Percentiles rank a stretch among this genome's conserved stretches.
These are phyloP conservation scores for Diadema setosum DNA, from an alignment of 35 echinoderm and acorn worm genomes.

Conservation along the genomic window DNA sequence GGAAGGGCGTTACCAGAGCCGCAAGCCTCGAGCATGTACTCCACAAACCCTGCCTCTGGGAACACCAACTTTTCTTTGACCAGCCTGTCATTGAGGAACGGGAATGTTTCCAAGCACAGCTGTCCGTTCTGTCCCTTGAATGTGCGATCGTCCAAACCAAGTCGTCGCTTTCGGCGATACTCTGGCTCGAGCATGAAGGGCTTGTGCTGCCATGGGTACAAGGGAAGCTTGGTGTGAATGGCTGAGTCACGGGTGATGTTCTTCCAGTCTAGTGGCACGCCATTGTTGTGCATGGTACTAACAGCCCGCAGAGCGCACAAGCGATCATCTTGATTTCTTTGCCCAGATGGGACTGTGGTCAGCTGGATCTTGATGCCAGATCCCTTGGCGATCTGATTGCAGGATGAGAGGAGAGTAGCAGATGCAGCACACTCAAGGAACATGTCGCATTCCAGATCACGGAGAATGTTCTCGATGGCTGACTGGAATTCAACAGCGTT, in stretches of 20 bases:
- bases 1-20: background rate
- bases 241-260: constrained; percentile 56
- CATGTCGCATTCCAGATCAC: constrained; percentile 35
- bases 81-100: constrained; percentile 58
- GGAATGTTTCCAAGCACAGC: constrained; percentile 64
- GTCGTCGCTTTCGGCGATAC: constrained; percentile 59
- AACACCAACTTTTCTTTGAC: constrained; percentile 43
- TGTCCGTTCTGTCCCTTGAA: constrained; percentile 80
- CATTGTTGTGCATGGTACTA: constrained; percentile 37
- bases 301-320: constrained; percentile 40
- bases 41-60: constrained; percentile 60
- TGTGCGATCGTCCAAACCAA: constrained; percentile 78
- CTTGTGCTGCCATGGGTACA: constrained; percentile 86
- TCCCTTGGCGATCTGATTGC: constrained; percentile 65
- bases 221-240: constrained; percentile 44
- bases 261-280: constrained; percentile 63
- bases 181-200: constrained; percentile 69
- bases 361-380: constrained; percentile 16
- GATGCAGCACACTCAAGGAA: constrained; percentile 80
- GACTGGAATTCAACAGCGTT: constrained; percentile 69
- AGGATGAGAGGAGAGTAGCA: constrained; percentile 62
- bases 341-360: constrained; percentile 41
- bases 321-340: constrained; percentile 68
- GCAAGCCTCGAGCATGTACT: constrained; percentile 50
- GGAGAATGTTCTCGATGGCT: constrained; percentile 65